Percentiles rank a stretch among this genome's conserved stretches.
Evolutionary conservation across 2,888 invertebrate genomes (phyloP).

Genomic region (Drosophila anomalata): DNA sequence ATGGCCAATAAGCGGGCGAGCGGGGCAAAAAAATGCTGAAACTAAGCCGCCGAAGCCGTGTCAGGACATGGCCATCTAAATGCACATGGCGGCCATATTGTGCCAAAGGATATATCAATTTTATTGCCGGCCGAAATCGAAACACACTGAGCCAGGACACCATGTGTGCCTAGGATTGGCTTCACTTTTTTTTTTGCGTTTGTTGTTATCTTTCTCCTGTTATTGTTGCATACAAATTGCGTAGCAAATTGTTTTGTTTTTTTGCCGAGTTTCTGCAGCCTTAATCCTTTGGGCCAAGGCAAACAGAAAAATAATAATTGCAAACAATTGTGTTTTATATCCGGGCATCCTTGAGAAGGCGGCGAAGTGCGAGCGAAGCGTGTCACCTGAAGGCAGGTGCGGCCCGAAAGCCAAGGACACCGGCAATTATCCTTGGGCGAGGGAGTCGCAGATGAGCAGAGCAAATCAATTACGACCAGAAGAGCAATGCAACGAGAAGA

Average conservation of each 20-base stretch:
- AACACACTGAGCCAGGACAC: constrained; percentile 37
- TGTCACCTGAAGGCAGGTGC: constrained; percentile 59
- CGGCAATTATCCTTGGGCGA: constrained; percentile 69
- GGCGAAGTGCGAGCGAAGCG: constrained; percentile 45
- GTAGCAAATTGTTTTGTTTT: constrained; percentile 60
- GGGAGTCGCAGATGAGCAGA: constrained; percentile 28
- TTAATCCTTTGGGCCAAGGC: constrained; percentile 58
- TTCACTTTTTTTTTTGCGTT: constrained; percentile 29
- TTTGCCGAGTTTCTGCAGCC: constrained; percentile 5
- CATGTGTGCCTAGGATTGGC: constrained; percentile 57
- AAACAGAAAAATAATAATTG: constrained; percentile 57
- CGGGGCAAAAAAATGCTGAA: constrained; percentile 39
- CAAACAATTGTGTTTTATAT: constrained; percentile 65
- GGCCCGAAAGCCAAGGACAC: constrained; percentile 42
- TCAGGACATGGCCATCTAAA: constrained; percentile 47
- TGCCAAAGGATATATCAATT: constrained; percentile 75
- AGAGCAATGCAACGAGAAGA: constrained; percentile 27
- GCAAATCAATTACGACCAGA: constrained; percentile 65
- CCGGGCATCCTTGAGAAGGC: constrained; percentile 52
- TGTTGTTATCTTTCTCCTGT: constrained; percentile 2
- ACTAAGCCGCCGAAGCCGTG: constrained; percentile 66
- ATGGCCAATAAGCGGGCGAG: constrained; percentile 75
- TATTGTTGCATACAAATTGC: constrained; percentile 60
- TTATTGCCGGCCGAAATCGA: constrained; percentile 68
- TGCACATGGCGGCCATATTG: constrained; percentile 69